Conservation (phyloP, 2,888 invertebrate genomes). For the Byasa hedistus region DNA sequence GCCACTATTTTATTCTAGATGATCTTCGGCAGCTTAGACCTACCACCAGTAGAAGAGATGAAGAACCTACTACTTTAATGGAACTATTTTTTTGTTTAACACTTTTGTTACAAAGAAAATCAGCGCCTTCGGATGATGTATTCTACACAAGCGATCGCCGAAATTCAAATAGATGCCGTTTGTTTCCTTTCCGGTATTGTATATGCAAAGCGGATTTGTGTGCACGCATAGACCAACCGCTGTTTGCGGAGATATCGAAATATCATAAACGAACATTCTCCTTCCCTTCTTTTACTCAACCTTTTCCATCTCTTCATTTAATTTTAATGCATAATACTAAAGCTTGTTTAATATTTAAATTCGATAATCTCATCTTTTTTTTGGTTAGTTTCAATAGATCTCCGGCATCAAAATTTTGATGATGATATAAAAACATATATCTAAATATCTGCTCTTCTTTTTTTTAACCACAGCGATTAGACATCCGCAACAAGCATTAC, state of each 20-base stretch:
- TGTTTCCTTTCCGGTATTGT: slow-evolving; percentile 10
- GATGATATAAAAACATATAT: no score
- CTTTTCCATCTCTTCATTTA: background rate
- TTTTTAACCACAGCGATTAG: no score
- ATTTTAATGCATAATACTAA: background rate
- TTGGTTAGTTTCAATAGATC: no score
- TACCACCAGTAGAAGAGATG: no score
- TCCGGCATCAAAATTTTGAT: no score
- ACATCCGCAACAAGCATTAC: no score
- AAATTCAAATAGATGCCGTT: slow-evolving; percentile 21
- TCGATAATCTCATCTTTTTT: background rate
- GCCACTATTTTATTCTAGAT: no score
- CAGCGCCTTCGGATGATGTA: background rate
- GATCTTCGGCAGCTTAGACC: no score
- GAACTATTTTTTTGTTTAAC: background rate
- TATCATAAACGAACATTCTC: background rate
- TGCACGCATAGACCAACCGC: background rate
- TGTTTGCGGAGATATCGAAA: slow-evolving; percentile 5
- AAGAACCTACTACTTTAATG: background rate
- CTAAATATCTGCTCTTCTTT: background rate
- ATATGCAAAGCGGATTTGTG: slow-evolving; percentile 14
- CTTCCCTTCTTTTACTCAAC: background rate
- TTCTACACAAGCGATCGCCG: slow-evolving; percentile 12
- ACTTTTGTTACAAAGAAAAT: background rate
- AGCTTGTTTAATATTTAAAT: background rate